Base-by-base conservation (phyloP, 2,888 invertebrate species). In the Chirona hameri region DNA sequence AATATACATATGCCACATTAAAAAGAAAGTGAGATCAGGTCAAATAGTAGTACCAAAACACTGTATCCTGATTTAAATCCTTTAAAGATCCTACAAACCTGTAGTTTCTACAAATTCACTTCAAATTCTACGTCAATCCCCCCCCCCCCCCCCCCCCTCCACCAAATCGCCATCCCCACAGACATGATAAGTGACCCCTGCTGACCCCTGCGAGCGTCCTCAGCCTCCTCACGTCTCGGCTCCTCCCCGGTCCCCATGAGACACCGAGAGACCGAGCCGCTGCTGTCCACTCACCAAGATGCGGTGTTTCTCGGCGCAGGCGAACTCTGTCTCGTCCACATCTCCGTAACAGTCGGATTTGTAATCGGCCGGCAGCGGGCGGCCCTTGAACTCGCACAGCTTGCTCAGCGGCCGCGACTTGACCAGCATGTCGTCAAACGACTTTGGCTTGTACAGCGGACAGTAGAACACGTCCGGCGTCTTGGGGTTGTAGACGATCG, bases 281-380 rank as follows among this genome's bases (percentile, higher is more conserved):
- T 24, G 9, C 60, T 21, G 18, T 60, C 60, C n/a, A 52, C 83
- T 82, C 83, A 85, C 85, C 85, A 84, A 81, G 81, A 85, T 84
- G 52, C 85, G 82, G 48, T 84, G 84, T 83, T 94, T 94, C 87
- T 94, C 94, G 88, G 93, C 93, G 89, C 94, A 94, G 5, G 94
- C 94, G 87, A 92, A 94, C 85, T 93, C 92, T 46, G 92, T 91
- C 88, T 94, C 94, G 87, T 94, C 94, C 29, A 94, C 91, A 87
- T 94, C 93, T 87, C 93, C 92, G 88, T 93, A 94, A 86, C 94
- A 94, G 86, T 94, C 94, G 81, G 93, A 92, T 87, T 93, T 93
- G 88, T 93, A 93, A 86, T 93, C 92, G 85, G 91, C 91, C 0
- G 94, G 94, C 84, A 93, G 88, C 79, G 91, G 90, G 83, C 86